Evolutionary conservation across 1,140 invertebrate species (phyloP).

Genomic region (Drosophila mayri): DNA sequence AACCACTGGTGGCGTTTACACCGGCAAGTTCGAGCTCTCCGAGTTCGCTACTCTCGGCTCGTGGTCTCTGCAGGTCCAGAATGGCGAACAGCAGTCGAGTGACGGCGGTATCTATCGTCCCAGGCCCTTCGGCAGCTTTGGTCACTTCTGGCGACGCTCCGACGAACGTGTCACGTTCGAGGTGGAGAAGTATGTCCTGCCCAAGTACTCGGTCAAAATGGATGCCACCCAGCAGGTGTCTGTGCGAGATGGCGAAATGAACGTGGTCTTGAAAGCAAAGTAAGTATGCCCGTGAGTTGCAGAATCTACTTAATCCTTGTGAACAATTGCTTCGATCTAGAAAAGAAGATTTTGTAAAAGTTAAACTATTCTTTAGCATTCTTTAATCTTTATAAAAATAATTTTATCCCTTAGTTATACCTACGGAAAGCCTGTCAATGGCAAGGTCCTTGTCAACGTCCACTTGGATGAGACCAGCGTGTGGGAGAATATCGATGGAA

Average conservation of each 20-base stretch:
- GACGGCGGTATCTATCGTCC: background rate
- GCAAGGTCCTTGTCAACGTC: conserved; percentile 88
- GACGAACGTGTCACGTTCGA: conserved; percentile 71
- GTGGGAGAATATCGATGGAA: conserved; percentile 50
- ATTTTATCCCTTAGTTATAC: conserved; percentile 86
- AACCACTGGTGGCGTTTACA: conserved; percentile 91
- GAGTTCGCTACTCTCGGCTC: conserved; percentile 93
- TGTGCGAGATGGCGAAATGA: conserved; percentile 92
- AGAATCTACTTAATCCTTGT: background rate
- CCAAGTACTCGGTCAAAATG: conserved; percentile 95
- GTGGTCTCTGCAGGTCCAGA: conserved; percentile 89
- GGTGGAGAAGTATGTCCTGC: conserved; percentile 94
- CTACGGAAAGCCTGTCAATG: conserved; percentile 92
- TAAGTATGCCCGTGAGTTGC: conserved; percentile 55
- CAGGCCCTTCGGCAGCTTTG: conserved; percentile 15
- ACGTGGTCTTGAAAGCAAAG: conserved; percentile 92
- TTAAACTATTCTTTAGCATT: no score
- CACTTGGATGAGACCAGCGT: conserved; percentile 78
- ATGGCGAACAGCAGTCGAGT: conserved; percentile 8
- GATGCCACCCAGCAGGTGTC: conserved; percentile 92
- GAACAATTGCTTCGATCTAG: no score
- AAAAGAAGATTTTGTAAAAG: no score
- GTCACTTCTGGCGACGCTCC: conserved; percentile 11
- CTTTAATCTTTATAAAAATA: background rate
- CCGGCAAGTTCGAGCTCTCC: conserved; percentile 90